Conservation (phyloP, 2,888 invertebrate species). For the Poecilus cupreus region DNA sequence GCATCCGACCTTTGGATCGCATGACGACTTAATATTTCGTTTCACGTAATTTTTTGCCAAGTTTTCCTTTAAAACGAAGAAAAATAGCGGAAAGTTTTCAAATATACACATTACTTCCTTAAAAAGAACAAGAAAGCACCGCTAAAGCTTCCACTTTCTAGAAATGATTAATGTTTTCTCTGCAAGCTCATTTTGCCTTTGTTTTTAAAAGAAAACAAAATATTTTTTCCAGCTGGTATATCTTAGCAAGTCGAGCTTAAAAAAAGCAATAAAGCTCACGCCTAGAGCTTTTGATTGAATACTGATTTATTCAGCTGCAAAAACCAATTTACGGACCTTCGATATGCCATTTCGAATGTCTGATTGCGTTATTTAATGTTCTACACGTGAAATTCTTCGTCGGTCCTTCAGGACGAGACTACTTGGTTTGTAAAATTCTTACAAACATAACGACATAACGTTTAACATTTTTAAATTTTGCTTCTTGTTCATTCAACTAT, state of each 20-base stretch:
- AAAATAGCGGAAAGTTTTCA: conserved; percentile 39
- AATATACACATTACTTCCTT: conserved; percentile 46
- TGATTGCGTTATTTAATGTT: conserved; percentile 20
- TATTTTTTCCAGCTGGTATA: conserved; percentile 32
- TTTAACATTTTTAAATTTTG: background rate
- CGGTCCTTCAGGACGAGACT: background rate
- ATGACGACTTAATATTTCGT: conserved; percentile 39
- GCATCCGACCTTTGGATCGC: conserved; percentile 34
- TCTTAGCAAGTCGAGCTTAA: conserved; percentile 12
- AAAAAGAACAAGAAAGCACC: conserved; percentile 16
- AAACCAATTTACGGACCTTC: conserved; percentile 16
- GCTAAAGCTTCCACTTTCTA: conserved; percentile 49
- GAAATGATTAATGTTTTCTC: conserved; percentile 54
- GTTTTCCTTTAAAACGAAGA: conserved; percentile 32
- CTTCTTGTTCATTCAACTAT: background rate
- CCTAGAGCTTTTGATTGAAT: conserved; percentile 34
- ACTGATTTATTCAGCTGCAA: conserved; percentile 24
- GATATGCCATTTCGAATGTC: conserved; percentile 17
- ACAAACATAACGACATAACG: background rate
- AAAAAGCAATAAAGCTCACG: conserved; percentile 32
- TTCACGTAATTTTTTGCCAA: conserved; percentile 30
- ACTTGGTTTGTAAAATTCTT: background rate
- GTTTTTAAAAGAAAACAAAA: conserved; percentile 48
- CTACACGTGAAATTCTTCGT: background rate
- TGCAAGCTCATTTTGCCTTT: conserved; percentile 37